Base-by-base conservation (phyloP, 1,140 invertebrate species). In the Adoxophyes honmai region DNA sequence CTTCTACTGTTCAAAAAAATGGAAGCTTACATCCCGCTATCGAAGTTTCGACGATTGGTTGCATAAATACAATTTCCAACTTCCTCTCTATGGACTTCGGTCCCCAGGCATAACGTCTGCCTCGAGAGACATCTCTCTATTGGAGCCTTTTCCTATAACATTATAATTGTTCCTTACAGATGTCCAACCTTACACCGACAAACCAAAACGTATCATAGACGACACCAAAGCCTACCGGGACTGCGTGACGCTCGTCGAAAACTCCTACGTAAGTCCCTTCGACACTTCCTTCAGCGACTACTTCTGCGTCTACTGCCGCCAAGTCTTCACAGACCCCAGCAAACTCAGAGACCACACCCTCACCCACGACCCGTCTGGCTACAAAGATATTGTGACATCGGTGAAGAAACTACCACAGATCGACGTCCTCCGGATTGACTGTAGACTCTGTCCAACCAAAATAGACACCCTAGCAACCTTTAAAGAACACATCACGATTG, bases 261-360 rank as follows among this genome's bases (percentile, higher is more conserved):
- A 73, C 13, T 84, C 84, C 0, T 86, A 67, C 10, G 75, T 75
- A 0, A 84, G 82, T 57, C 84, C 84, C 0, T 87, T 87, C 38
- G 74, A 80, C 16, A 84, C 73, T 0, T 80, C 79, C 0, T 84
- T 80, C 42, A 84, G 82, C 9, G 75, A 84, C 48, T 86, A 82
- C 37, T 85, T 69, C 58, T 85, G 84, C 35, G 52, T 80, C 0
- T 87, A 87, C 52, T 87, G 84, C 51, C 66, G 75, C 34, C 54
- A 74, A 44, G 64, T 78, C 5, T 82, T 77, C 63, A 87, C 81
- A 1, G 78, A 85, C 10, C 79, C 81, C 0, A 57, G 67, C 7
- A 75, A 78, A 55, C 53, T 87, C 0, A 63, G 84, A 38, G 73
- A 77, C 11, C 84, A 87, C 42, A 81, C 81, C 0, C 37, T 75